A percentile compares a stretch with the other conserved stretches of the same genome.
These are phyloP conservation scores for Catamblyrhynchus diadema DNA, from an alignment of 2,797 vertebrate genomes.

Conservation along the genomic window DNA sequence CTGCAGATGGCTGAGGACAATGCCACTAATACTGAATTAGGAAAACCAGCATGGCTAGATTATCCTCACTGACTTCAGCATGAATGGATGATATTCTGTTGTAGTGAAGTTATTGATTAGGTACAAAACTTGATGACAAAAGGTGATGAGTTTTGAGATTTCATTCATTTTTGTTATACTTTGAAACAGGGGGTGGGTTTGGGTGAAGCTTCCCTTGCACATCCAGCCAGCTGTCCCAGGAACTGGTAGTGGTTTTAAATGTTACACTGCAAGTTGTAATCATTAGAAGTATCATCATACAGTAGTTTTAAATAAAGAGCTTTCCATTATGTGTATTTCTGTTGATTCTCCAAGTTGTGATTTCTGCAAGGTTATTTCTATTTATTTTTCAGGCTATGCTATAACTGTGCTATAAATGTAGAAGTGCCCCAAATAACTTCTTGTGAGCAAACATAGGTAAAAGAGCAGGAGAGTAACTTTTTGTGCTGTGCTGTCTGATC, in stretches of 20 bases:
- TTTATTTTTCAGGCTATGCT: background rate
- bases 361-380: background rate
- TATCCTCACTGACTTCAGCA: slow-evolving; percentile 56
- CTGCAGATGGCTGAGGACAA: slow-evolving; percentile 28
- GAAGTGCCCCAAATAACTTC: background rate
- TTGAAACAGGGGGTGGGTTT: background rate
- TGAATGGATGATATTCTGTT: slow-evolving; percentile 25
- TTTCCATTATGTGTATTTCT: background rate
- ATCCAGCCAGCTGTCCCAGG: background rate
- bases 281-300: background rate
- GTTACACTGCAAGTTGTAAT: background rate
- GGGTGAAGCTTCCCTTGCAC: background rate
- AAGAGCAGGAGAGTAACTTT: background rate
- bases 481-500: background rate
- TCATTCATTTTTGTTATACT: background rate
- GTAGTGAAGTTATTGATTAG: slow-evolving; percentile 26
- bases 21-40: background rate
- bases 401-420: background rate
- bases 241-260: background rate
- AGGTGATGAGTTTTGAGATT: background rate
- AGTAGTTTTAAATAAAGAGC: background rate
- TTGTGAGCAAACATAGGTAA: background rate
- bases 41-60: slow-evolving; percentile 40
- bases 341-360: background rate
- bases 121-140: background rate